Base-by-base conservation (phyloP, 2,797 vertebrate genomes). In the Lindbergichthys nudifrons region DNA sequence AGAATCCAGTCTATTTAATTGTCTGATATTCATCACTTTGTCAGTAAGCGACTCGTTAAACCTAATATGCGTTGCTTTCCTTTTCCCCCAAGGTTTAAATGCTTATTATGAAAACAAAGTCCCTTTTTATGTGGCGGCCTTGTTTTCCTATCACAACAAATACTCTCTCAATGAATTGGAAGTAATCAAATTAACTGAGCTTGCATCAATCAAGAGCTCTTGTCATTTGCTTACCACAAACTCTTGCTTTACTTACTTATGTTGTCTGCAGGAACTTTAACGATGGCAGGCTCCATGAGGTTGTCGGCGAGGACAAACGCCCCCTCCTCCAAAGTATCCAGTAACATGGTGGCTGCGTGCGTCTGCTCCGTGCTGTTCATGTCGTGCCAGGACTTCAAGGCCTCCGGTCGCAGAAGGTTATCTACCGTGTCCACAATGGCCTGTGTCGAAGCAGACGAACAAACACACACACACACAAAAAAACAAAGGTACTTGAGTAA, bases 361-460 rank as follows among this genome's bases (percentile, higher is more conserved):
- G 97, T 97, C 93, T 98, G 98, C 87, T 99, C 98, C 0, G 98
- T 98, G 87, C 95, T 96, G 93, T 99, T 99, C 98, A 99, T 99
- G 90, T 98, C 97, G 53, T 94, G 96, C 98, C 98, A 99, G 42
- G 98, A 98, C 90, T 98, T 97, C 89, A 99, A 89, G 81, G 97
- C 97, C 93, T 99, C 97, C 0, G 96, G 95, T 88, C 97, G 96
- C 89, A 99, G 94, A 58, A 99, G 96, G 93, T 99, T 99, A 93
- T 99, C 97, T 73, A 99, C 98, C 0, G 98, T 99, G 93, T 99
- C 98, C 88, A 99, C 98, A 79, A 99, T 98, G 77, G 98, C 98
- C 98, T 99, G 94, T 41, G 85, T 90, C 81, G 84, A 73, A 76
- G 15, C 66, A 72, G 45, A 76, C n/a, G 48, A 58, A 59, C 26